A percentile compares a stretch with the other conserved stretches of the same genome.
Evolutionary conservation across 2,888 invertebrate genomes (phyloP).

Genomic region (Ectemnius cavifrons): DNA sequence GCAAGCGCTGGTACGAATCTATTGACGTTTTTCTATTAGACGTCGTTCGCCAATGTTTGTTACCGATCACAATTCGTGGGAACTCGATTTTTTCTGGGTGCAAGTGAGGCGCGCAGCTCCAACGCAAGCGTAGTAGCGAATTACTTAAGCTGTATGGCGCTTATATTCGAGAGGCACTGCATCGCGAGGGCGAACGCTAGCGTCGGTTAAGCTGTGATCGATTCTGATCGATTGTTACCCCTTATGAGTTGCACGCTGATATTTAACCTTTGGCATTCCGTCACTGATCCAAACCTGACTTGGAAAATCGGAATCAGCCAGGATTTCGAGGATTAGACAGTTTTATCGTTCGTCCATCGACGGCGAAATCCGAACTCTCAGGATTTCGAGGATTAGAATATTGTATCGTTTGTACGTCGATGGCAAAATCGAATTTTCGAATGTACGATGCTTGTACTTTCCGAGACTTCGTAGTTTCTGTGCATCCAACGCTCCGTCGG

Average conservation of each 20-base stretch:
- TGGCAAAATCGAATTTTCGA: too few species aligned
- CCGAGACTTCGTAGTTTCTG: not conserved
- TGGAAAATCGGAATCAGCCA: too few species aligned
- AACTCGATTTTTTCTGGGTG: conserved; percentile 22
- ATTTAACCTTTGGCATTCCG: conserved; percentile 37
- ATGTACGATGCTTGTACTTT: not conserved
- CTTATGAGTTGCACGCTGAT: conserved; percentile 38
- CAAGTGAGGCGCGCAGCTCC: conserved; percentile 28
- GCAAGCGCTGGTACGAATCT: conserved; percentile 56
- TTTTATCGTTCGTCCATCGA: too few species aligned
- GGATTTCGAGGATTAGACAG: too few species aligned
- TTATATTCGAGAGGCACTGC: conserved; percentile 41
- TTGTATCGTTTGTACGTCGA: too few species aligned
- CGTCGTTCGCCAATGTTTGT: conserved; percentile 48
- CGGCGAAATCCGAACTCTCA: too few species aligned
- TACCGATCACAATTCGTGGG: conserved; percentile 25
- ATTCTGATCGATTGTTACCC: conserved; percentile 38
- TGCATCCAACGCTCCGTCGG: not conserved
- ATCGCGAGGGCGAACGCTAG: conserved; percentile 37
- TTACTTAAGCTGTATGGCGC: conserved; percentile 41
- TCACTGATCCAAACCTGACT: not conserved
- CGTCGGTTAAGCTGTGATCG: conserved; percentile 22
- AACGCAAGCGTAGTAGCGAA: conserved; percentile 42
- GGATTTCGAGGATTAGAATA: too few species aligned
- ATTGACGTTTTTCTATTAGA: conserved; percentile 59